Conservation (phyloP, 2,113 vertebrate genomes). For the Protomyctophum bolini region DNA sequence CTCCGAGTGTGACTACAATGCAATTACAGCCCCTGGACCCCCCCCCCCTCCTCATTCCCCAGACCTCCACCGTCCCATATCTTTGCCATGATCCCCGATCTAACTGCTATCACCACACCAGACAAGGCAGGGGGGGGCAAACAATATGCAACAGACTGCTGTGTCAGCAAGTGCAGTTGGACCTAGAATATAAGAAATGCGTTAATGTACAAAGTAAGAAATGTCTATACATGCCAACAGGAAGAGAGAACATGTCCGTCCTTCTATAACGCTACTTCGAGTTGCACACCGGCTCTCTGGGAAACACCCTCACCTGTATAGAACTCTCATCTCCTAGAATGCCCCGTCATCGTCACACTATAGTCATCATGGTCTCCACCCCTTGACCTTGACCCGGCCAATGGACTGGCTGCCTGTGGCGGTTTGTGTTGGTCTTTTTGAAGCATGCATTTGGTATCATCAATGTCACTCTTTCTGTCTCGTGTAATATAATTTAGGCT, state of each 20-base stretch:
- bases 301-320: slow-evolving; percentile 78
- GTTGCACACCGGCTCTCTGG: slow-evolving; percentile 72
- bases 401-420: slow-evolving; percentile 18
- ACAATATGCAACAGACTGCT: slow-evolving; percentile 81
- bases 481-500: slow-evolving; percentile 73
- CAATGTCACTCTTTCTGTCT: slow-evolving; percentile 79
- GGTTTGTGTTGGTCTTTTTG: slow-evolving; percentile 74
- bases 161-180: slow-evolving; percentile 50
- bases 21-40: slow-evolving; percentile 64
- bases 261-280: slow-evolving; percentile 50
- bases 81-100: slow-evolving; percentile 3
- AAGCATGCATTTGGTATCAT: slow-evolving; percentile 80
- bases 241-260: slow-evolving; percentile 44
- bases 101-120: slow-evolving; percentile 25
- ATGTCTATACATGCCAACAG: slow-evolving; percentile 39
- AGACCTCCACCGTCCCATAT: background rate
- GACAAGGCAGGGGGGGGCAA: slow-evolving; percentile 66
- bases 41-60: too few species aligned
- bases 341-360: slow-evolving; percentile 38
- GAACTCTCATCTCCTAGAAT: slow-evolving; percentile 79
- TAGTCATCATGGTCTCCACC: slow-evolving; percentile 52
- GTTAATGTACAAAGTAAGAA: slow-evolving; percentile 23
- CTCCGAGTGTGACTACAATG: slow-evolving; percentile 64
- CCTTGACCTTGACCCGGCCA: slow-evolving; percentile 25
- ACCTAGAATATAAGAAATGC: slow-evolving; percentile 4